These are phyloP conservation scores for Ammodramus savannarum DNA, from an alignment of 2,113 vertebrate genomes.

Conservation along the genomic window DNA sequence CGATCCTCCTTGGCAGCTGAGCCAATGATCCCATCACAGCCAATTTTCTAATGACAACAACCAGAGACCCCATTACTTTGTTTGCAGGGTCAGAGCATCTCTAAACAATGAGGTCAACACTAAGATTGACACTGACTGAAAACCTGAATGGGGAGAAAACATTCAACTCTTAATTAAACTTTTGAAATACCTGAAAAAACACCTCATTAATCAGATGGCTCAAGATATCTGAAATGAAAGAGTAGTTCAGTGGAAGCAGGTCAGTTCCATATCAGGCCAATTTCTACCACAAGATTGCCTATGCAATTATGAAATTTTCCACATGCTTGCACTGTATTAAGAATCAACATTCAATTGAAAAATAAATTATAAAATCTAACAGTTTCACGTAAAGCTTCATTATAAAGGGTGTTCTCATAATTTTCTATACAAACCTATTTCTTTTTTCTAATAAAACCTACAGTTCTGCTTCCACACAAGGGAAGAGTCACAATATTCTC, in stretches of 20 bases:
- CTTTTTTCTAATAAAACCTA: not conserved
- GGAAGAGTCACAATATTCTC: not conserved
- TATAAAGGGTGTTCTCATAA: not conserved
- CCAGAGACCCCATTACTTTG: conserved; percentile 59
- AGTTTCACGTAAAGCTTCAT: not conserved
- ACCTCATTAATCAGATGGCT: not conserved
- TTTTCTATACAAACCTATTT: not conserved
- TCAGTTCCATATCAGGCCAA: not conserved
- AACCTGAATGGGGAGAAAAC: not conserved
- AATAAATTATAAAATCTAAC: not conserved
- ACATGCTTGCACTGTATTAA: not conserved
- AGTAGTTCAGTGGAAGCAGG: not conserved
- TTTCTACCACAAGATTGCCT: not conserved
- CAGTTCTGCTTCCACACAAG: not conserved
- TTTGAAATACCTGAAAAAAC: not conserved
- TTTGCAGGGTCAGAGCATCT: not conserved
- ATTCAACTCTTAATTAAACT: not conserved
- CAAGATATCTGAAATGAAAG: not conserved
- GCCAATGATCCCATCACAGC: conserved; percentile 93
- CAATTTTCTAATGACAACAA: conserved; percentile 84
- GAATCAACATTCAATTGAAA: not conserved
- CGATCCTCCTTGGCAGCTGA: conserved; percentile 91
- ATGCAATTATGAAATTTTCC: not conserved
- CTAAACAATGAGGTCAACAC: not conserved
- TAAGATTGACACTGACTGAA: not conserved